phyloP scores from a whole-genome alignment of 2,888 invertebrate species.

The Drosophila neoperkinsi region DNA sequence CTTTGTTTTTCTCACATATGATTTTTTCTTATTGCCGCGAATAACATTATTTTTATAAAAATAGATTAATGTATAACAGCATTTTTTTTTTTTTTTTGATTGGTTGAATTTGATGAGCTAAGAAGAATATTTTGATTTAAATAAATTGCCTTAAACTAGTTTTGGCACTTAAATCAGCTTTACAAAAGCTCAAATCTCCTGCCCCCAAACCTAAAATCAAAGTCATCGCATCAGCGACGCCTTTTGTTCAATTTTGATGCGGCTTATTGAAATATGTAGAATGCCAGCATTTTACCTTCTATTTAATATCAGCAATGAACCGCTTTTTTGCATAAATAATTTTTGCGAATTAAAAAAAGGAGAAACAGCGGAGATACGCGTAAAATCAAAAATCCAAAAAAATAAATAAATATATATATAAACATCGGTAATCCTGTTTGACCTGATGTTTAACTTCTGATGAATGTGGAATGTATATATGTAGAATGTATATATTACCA shows the following conservation, averaged over 20 bases:
- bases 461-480: background rate
- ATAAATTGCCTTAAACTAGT: conserved; percentile 49
- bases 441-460: conserved; percentile 27
- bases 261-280: conserved; percentile 40
- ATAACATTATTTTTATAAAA: background rate
- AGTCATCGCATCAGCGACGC: conserved; percentile 7
- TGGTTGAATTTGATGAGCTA: conserved; percentile 12
- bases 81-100: background rate
- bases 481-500: conserved; percentile 11
- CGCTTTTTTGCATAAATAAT: conserved; percentile 65
- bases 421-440: conserved; percentile 64
- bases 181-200: conserved; percentile 25
- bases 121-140: conserved; percentile 21
- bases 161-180: conserved; percentile 52
- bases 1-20: background rate
- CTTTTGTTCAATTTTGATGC: conserved; percentile 24
- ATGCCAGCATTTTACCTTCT: conserved; percentile 36
- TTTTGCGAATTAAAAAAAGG: conserved; percentile 36
- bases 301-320: conserved; percentile 53
- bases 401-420: conserved; percentile 23
- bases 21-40: background rate
- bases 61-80: conserved; percentile 2
- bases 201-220: conserved; percentile 8
- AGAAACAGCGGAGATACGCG: conserved; percentile 7
- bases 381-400: conserved; percentile 17